Conservation (phyloP, 2,113 vertebrate genomes). For the Vimba vimba region DNA sequence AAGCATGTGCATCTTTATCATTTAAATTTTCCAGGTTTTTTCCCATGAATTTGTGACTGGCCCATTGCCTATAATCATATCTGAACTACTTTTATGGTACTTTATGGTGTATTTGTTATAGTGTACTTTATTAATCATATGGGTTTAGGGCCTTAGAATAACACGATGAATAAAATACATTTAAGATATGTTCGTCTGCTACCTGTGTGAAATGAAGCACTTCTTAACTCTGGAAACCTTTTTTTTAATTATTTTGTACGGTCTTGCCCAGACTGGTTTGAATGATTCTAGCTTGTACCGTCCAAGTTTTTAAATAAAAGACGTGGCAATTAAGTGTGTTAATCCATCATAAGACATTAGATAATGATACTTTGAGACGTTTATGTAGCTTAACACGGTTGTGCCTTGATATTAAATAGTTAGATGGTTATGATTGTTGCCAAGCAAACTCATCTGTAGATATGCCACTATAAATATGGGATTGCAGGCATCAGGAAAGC, state of each 20-base stretch:
- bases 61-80: background rate
- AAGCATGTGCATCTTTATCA: background rate
- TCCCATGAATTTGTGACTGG: background rate
- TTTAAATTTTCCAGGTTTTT: background rate
- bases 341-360: conserved; percentile 7
- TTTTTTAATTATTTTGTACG: background rate
- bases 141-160: background rate
- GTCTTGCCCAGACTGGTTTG: background rate
- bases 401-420: background rate
- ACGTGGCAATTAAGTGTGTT: conserved; percentile 2
- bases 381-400: background rate
- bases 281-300: background rate
- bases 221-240: background rate
- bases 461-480: background rate
- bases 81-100: background rate
- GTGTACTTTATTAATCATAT: background rate
- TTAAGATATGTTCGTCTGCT: background rate
- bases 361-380: conserved; percentile 1
- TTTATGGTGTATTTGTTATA: background rate
- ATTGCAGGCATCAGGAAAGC: background rate
- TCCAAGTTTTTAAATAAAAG: background rate
- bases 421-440: background rate
- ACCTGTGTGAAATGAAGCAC: background rate
- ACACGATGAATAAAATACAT: background rate
- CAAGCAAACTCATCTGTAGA: background rate